Evolutionary conservation across 2,888 invertebrate species (phyloP).

Genomic region (Buathra laborator): DNA sequence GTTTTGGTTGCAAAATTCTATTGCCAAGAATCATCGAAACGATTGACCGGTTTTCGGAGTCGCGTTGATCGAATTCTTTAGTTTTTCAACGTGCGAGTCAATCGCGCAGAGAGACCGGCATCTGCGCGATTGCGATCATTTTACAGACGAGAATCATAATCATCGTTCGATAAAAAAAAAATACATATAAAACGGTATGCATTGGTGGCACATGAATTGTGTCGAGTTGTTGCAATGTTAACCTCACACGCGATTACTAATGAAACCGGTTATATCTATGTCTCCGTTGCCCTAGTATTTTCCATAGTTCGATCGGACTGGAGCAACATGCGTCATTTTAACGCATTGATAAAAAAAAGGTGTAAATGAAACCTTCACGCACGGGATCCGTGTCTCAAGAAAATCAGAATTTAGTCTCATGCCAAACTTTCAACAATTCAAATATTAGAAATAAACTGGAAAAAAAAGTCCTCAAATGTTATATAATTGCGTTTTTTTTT

Average conservation of each 20-base stretch:
- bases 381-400: too few species aligned
- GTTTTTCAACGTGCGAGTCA: constrained; percentile 8
- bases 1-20: not conserved
- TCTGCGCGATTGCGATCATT: constrained; percentile 20
- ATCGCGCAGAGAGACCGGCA: not conserved
- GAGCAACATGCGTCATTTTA: not conserved
- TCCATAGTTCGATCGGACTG: not conserved
- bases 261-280: constrained; percentile 18
- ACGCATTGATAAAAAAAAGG: too few species aligned
- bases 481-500: too few species aligned
- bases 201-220: constrained; percentile 13
- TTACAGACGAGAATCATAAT: constrained; percentile 19
- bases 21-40: not conserved
- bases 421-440: too few species aligned
- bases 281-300: not conserved
- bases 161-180: constrained; percentile 12
- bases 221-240: constrained; percentile 34
- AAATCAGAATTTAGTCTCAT: too few species aligned
- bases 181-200: not conserved
- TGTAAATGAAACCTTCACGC: too few species aligned
- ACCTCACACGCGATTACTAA: constrained; percentile 3
- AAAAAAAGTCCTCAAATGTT: too few species aligned
- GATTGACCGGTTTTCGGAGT: not conserved
- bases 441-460: too few species aligned
- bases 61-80: not conserved